These are phyloP conservation scores for Fratercula arctica DNA, from an alignment of 2,797 vertebrate species.

Conservation along the genomic window DNA sequence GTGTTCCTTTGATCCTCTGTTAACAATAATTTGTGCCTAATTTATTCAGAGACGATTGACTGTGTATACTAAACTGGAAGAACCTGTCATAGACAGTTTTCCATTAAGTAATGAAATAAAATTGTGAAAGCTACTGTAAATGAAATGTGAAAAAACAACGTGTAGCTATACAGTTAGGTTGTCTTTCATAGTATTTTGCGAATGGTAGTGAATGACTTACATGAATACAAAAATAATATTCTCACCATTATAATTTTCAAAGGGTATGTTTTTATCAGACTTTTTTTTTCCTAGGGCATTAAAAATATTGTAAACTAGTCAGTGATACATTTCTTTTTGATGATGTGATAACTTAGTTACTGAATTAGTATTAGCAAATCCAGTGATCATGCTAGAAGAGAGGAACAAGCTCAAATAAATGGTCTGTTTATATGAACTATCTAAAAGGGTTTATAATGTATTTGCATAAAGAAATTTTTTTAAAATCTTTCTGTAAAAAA, in stretches of 20 bases:
- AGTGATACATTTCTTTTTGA: neutral
- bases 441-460: neutral
- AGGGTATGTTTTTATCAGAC: neutral
- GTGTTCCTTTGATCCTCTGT: neutral
- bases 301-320: neutral
- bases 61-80: neutral
- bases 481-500: neutral
- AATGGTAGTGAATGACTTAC: neutral
- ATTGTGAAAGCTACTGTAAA: neutral
- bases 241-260: neutral
- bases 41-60: neutral
- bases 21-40: neutral
- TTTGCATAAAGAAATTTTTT: neutral
- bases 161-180: neutral
- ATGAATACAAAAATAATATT: neutral
- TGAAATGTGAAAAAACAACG: neutral
- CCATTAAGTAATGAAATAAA: neutral
- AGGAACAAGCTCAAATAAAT: neutral
- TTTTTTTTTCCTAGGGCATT: neutral
- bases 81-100: neutral
- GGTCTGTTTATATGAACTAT: neutral
- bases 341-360: neutral
- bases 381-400: neutral
- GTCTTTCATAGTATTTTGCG: neutral
- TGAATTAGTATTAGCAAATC: neutral